Percentiles rank a stretch among this genome's conserved stretches.
Conservation (phyloP, 2,113 vertebrate species). For the Cyphomyrus discorhynchus region DNA sequence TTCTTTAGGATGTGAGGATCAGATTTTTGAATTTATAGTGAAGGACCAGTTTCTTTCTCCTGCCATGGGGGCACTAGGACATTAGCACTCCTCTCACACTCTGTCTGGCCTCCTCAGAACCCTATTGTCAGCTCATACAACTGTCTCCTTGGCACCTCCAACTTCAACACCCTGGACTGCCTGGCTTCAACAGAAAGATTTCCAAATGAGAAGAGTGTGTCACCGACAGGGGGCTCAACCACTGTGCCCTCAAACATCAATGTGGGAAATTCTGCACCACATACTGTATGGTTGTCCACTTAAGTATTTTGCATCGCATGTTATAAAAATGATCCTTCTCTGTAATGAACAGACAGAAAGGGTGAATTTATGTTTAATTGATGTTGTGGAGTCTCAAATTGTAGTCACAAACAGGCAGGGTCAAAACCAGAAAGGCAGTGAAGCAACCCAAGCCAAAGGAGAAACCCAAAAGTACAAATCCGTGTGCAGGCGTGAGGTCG, state of each 20-base stretch:
- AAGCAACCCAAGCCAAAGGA: background rate
- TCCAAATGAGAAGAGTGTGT: conserved; percentile 8
- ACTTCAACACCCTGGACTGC: background rate
- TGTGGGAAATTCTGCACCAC: background rate
- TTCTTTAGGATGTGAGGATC: background rate
- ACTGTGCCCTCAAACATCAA: background rate
- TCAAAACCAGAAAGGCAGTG: background rate
- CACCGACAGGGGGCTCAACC: background rate
- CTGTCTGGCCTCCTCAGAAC: conserved; percentile 71
- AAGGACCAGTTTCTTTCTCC: background rate
- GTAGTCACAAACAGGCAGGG: background rate
- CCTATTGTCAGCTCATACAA: conserved; percentile 73
- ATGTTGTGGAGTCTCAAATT: background rate
- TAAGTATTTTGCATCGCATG: conserved; percentile 1
- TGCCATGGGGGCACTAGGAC: background rate
- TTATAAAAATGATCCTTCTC: background rate
- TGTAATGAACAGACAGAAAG: background rate
- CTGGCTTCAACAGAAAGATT: conserved; percentile 3
- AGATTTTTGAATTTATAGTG: background rate
- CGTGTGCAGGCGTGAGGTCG: background rate
- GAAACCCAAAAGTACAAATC: background rate
- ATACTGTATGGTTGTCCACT: background rate
- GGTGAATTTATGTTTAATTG: background rate
- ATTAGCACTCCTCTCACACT: conserved; percentile 80
- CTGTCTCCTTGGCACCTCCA: conserved; percentile 51